These are phyloP conservation scores for Andrena trimmerana DNA, from an alignment of 2,888 invertebrate genomes.

Conservation along the genomic window DNA sequence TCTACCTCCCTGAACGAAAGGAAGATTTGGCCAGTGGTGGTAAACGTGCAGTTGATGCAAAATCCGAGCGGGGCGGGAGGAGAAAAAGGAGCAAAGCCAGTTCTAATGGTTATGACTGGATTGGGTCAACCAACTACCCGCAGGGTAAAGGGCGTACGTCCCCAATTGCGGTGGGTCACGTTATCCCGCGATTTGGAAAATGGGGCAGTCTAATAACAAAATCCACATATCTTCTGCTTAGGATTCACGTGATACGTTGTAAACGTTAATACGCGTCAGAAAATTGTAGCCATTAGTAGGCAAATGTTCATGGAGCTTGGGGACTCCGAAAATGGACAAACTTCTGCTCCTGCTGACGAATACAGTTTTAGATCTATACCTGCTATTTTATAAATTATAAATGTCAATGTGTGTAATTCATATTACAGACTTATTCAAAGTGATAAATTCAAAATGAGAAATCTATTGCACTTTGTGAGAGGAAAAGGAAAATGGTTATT, in stretches of 20 bases:
- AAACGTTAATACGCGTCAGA: not conserved
- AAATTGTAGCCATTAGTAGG: not conserved
- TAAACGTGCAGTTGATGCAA: slow-evolving; percentile 54
- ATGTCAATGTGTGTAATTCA: too few relatives aligned
- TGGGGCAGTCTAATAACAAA: slow-evolving; percentile 52
- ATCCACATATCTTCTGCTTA: slow-evolving; percentile 3
- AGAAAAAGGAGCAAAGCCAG: slow-evolving; percentile 49
- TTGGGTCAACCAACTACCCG: slow-evolving; percentile 58
- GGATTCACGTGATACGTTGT: not conserved
- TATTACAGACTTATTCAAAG: too few relatives aligned
- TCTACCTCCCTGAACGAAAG: slow-evolving; percentile 33
- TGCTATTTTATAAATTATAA: too few relatives aligned
- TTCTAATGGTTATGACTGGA: slow-evolving; percentile 63
- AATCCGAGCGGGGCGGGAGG: slow-evolving; percentile 34
- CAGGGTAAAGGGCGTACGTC: slow-evolving; percentile 46
- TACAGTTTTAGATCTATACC: too few relatives aligned
- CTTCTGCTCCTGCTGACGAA: too few relatives aligned
- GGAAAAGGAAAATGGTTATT: too few relatives aligned
- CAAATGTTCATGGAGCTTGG: too few relatives aligned
- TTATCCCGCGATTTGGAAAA: slow-evolving; percentile 62
- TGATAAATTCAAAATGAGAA: too few relatives aligned
- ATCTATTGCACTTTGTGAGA: too few relatives aligned
- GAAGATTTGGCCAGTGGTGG: slow-evolving; percentile 40
- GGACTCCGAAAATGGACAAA: too few relatives aligned
- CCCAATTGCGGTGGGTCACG: slow-evolving; percentile 53